Evolutionary conservation across 1,140 invertebrate species (phyloP).

Genomic region (Musca vetustissima): DNA sequence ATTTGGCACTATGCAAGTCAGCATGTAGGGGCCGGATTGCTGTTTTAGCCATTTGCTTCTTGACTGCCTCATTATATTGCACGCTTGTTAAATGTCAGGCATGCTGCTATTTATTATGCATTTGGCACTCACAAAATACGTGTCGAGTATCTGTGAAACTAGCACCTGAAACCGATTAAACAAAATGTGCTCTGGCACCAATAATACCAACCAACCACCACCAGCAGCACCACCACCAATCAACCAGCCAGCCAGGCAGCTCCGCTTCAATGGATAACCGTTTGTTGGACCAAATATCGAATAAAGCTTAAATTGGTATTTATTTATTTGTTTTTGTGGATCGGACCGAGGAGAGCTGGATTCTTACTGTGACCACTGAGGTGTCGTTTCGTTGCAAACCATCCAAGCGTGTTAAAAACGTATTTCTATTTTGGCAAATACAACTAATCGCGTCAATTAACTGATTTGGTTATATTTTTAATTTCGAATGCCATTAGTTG

Average conservation of each 20-base stretch:
- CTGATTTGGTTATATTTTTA: slow-evolving; percentile 24
- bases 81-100: slow-evolving; percentile 24
- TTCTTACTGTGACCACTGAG: too few relatives aligned
- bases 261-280: too few relatives aligned
- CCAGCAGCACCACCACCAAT: neutral
- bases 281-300: too few relatives aligned
- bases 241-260: neutral
- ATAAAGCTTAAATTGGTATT: too few relatives aligned
- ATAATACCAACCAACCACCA: neutral
- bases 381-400: neutral
- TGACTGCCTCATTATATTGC: slow-evolving; percentile 22
- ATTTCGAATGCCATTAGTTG: slow-evolving; percentile 15
- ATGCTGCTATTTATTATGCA: slow-evolving; percentile 24
- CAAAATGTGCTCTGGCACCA: slow-evolving; percentile 22
- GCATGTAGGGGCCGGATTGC: neutral
- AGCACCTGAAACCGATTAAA: slow-evolving; percentile 24
- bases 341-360: too few relatives aligned
- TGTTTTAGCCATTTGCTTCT: neutral
- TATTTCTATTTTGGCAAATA: slow-evolving; percentile 22
- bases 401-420: slow-evolving; percentile 19
- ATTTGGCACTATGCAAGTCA: neutral
- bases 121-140: slow-evolving; percentile 23
- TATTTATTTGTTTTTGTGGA: too few relatives aligned
- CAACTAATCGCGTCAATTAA: slow-evolving; percentile 23
- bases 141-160: slow-evolving; percentile 24